Evolutionary conservation across 1,140 invertebrate genomes (phyloP), one percentile per base, ranked within the genome.

Genomic region (Drosophila ananassae): DNA sequence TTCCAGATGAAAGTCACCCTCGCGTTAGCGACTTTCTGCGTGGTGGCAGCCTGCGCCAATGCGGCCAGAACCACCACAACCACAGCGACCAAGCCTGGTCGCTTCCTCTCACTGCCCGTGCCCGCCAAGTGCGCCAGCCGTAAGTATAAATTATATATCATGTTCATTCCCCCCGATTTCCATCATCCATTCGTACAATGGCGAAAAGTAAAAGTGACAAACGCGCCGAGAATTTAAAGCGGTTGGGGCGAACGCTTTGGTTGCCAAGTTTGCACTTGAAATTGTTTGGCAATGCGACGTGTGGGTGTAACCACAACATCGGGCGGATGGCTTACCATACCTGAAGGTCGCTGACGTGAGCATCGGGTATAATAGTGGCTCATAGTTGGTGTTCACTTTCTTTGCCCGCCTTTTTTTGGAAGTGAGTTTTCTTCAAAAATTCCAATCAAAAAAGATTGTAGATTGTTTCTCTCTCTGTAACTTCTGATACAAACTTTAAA

Each of bases 41-140:
- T 91, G 80, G 89, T 90, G 79, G 84, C 77, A 37, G 85, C 90
- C 67, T 87, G 75, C 57, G 79, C 77, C 71, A 67, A 85, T 63
- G 89, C 91, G 69, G 90, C 90, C 77, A 90, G 83, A 89, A 90
- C 82, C 59, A 82, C 85, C 48, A 91, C 85, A 60, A 90, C 80
- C 48, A 87, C 87, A 77, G 84, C 93, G 39, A 92, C 91, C 61
- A 91, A 92, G 72, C 90, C 90, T 37, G 96, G 96, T 84, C 93
- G 96, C 89, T 97, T 97, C 93, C 93, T 97, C 54, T 95, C 96
- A 50, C 93, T 97, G 56, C 96, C 96, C 22, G 93, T 95, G 60
- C 94, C 96, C 66, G 93, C 95, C 83, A 97, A 97, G 93, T 97
- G 96, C 92, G 94, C 95, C 34, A 95, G 94, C 92, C 94, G 96